These are phyloP conservation scores for Cotesia congregata DNA, from an alignment of 2,888 invertebrate species.

Conservation along the genomic window DNA sequence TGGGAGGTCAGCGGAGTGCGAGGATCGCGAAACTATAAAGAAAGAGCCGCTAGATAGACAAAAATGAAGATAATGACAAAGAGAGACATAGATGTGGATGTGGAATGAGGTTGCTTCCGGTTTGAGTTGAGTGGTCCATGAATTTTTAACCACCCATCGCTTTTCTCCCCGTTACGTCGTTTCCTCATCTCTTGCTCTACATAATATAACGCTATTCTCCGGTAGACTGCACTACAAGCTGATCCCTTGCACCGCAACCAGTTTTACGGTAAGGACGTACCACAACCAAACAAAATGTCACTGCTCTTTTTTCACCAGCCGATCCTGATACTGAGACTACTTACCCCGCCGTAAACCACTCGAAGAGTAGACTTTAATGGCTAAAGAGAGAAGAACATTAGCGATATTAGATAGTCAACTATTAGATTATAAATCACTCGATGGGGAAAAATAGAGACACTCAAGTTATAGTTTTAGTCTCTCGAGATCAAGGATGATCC, in stretches of 20 bases:
- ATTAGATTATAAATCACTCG: constrained; percentile 12
- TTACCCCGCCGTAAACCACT: background rate
- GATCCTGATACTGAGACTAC: background rate
- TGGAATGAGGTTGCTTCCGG: constrained; percentile 56
- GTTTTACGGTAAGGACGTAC: constrained; percentile 6
- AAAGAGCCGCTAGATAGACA: background rate
- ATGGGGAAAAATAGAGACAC: constrained; percentile 4
- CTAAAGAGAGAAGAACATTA: constrained; percentile 8
- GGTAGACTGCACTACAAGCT: constrained; percentile 5
- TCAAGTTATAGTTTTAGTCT: background rate
- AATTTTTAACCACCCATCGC: constrained; percentile 60
- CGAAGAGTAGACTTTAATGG: constrained; percentile 10
- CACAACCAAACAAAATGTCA: background rate
- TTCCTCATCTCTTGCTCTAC: constrained; percentile 20
- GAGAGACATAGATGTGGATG: background rate
- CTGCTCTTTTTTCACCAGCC: background rate
- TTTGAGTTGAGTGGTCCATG: constrained; percentile 63
- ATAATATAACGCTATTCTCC: background rate
- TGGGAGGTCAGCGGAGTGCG: background rate
- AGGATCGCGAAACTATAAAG: constrained; percentile 11
- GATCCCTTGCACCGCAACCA: constrained; percentile 6
- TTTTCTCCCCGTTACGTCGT: constrained; percentile 17
- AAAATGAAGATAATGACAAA: background rate
- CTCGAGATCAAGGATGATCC: constrained; percentile 22
- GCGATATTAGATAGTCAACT: constrained; percentile 9